Conservation (phyloP, 2,113 vertebrate genomes). For the Dunckerocampus dactyliophorus region DNA sequence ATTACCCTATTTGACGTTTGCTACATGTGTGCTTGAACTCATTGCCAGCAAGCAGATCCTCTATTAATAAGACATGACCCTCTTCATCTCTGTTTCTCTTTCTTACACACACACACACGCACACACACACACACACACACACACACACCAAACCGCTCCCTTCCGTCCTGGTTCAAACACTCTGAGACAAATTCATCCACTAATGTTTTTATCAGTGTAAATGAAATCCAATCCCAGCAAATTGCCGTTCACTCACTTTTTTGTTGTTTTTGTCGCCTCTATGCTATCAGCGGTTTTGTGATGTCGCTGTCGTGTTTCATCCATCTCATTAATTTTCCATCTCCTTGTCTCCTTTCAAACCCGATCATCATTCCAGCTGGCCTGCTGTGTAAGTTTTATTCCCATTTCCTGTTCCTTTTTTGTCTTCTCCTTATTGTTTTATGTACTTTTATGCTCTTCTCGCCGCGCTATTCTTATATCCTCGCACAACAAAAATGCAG, state of each 20-base stretch:
- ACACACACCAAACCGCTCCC: slow-evolving; percentile 7
- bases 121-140: too few species aligned
- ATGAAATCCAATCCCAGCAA: slow-evolving; percentile 44
- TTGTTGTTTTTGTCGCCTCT: neutral
- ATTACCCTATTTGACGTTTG: slow-evolving; percentile 74
- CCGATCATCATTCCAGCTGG: slow-evolving; percentile 45
- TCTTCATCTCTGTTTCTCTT: slow-evolving; percentile 35
- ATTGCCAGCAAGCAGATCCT: slow-evolving; percentile 54
- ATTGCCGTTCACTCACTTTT: slow-evolving; percentile 24
- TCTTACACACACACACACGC: neutral
- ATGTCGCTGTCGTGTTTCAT: slow-evolving; percentile 35
- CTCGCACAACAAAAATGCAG: neutral
- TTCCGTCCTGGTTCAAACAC: slow-evolving; percentile 39
- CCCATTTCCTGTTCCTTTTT: slow-evolving; percentile 27
- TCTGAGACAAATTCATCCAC: slow-evolving; percentile 43
- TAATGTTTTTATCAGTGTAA: slow-evolving; percentile 55
- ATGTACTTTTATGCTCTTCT: neutral
- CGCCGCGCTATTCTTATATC: neutral
- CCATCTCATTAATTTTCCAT: slow-evolving; percentile 55
- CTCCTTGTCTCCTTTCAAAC: slow-evolving; percentile 45
- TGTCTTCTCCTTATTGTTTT: slow-evolving; percentile 13
- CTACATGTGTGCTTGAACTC: slow-evolving; percentile 62
- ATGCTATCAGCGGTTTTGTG: slow-evolving; percentile 23
- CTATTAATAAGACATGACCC: slow-evolving; percentile 68
- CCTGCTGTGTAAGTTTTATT: slow-evolving; percentile 25